Evolutionary conservation across 2,797 vertebrate genomes (phyloP).

Genomic region (Malacoctenus gilli): DNA sequence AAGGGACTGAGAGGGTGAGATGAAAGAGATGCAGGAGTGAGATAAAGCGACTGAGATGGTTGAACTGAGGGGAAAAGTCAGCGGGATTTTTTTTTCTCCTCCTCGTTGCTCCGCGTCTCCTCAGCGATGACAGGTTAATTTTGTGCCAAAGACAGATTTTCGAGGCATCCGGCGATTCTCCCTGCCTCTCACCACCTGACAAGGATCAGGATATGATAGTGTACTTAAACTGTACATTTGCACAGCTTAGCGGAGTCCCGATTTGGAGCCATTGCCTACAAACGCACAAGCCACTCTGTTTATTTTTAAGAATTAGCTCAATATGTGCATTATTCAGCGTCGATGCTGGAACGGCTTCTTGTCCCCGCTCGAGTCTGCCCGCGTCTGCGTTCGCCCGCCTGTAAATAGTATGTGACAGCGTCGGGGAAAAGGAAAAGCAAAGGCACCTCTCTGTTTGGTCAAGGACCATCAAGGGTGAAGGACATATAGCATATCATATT

Average conservation of each 20-base stretch:
- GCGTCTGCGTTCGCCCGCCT: constrained; percentile 32
- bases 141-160: constrained; percentile 62
- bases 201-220: constrained; percentile 59
- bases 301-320: constrained; percentile 13
- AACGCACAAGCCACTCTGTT: constrained; percentile 28
- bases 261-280: constrained; percentile 7
- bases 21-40: constrained; percentile 51
- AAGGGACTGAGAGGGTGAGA: constrained; percentile 44
- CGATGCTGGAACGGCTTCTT: constrained; percentile 14
- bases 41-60: constrained; percentile 46
- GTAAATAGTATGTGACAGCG: constrained; percentile 58
- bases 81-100: constrained; percentile 44
- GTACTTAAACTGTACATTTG: constrained; percentile 45
- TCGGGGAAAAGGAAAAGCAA: constrained; percentile 45
- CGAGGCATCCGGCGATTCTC: constrained; percentile 45
- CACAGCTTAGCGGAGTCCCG: constrained; percentile 39
- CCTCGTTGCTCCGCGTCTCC: constrained; percentile 41
- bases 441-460: constrained; percentile 76
- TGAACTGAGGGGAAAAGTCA: constrained; percentile 46
- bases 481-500: constrained; percentile 83
- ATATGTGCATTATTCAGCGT: constrained; percentile 25
- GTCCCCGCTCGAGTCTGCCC: constrained; percentile 21
- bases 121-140: constrained; percentile 67
- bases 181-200: constrained; percentile 49
- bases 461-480: constrained; percentile 81